Base-by-base conservation (phyloP, 2,113 vertebrate genomes). In the Rhynchomys soricoides region DNA sequence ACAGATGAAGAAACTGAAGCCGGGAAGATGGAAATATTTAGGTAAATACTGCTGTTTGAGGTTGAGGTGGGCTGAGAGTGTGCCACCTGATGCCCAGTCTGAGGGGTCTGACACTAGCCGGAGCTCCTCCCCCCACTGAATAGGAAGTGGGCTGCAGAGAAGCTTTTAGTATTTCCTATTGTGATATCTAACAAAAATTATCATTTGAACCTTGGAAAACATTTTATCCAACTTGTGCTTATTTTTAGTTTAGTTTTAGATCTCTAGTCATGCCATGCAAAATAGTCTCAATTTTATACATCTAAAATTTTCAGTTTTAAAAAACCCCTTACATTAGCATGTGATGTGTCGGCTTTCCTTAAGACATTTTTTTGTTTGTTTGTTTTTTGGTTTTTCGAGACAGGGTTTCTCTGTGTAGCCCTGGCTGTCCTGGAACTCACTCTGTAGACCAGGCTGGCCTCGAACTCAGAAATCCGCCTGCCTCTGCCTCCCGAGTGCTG, bases 211-310 rank as follows among this genome's bases (percentile, higher is more conserved):
- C 62, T 37, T 86, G 21, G 21, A 29, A 48, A 86, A 34, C 68
- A 68, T 86, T 66, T 48, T 68, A 37, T 37, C 29, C 43, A 86
- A 31, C 22, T 68, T 68, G 15, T 43, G 62, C 29, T 48, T 86
- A 86, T 86, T 86, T 66, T 86, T 86, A 86, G 59, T 34, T 64
- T 86, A 22, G 83, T 86, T 86, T 86, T 68, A 48, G 62, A 31
- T 86, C 43, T 86, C 31, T 50, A 86, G 29, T 66, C 48, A 37
- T 50, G 40, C 37, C 62, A 86, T 68, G 43, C 29, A 15, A 86
- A 68, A 66, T 66, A 86, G 1, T 66, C 59, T 86, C 43, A 22
- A 37, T 86, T 86, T 86, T 86, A 22, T 86, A 66, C 22, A 34
- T 48, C 83, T 66, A 68, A 66, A 86, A 12, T 19, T 86, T 86